Conservation (phyloP, 2,797 vertebrate genomes). For the Diglossa cyanea region DNA sequence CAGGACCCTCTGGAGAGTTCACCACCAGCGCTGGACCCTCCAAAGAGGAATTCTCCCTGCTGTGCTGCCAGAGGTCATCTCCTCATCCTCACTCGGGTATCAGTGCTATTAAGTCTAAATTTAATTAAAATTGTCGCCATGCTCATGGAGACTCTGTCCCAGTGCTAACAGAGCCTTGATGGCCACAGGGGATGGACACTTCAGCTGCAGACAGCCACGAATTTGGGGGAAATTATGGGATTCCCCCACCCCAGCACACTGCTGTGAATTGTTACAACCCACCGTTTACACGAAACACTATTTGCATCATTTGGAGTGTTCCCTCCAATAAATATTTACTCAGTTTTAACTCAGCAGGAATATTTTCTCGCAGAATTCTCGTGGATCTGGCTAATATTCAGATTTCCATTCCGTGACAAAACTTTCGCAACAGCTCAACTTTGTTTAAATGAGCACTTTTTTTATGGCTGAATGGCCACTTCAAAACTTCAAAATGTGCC, state of each 20-base stretch:
- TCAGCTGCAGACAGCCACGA: not conserved
- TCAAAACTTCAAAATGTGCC: not conserved
- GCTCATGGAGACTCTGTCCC: not conserved
- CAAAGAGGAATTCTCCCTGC: not conserved
- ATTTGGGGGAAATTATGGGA: not conserved
- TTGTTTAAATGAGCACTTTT: not conserved
- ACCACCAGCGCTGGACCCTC: not conserved
- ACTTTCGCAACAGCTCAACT: not conserved
- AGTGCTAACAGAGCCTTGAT: accelerated
- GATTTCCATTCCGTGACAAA: not conserved
- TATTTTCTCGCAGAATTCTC: not conserved
- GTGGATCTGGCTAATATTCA: not conserved
- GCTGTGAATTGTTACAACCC: not conserved
- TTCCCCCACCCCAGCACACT: not conserved
- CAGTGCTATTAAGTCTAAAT: not conserved
- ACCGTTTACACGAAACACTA: not conserved
- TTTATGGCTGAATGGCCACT: not conserved
- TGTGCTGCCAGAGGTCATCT: not conserved
- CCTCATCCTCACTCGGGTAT: accelerated
- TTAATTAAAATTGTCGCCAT: not conserved
- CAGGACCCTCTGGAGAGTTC: not conserved
- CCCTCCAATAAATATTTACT: conserved; percentile 1
- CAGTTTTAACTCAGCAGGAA: not conserved
- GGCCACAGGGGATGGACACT: not conserved
- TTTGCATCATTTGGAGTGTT: not conserved